These are phyloP conservation scores for Ambastaia sidthimunki DNA, from an alignment of 2,797 vertebrate genomes.

Conservation along the genomic window DNA sequence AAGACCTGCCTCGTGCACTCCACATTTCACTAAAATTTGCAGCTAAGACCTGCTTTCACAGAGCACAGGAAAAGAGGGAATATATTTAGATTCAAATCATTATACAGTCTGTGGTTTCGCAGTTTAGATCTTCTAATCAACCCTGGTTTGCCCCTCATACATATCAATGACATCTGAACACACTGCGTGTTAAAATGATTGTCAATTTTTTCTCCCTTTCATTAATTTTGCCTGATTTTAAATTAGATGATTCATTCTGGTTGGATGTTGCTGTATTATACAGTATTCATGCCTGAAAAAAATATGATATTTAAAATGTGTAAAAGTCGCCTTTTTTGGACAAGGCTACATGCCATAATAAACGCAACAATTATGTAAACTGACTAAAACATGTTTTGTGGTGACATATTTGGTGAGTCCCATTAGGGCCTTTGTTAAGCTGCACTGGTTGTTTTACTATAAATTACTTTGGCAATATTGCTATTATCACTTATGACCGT, in stretches of 20 bases:
- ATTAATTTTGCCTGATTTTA: background rate
- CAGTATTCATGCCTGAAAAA: background rate
- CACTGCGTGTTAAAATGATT: background rate
- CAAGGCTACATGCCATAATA: background rate
- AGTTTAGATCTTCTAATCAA: background rate
- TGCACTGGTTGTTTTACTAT: constrained; percentile 20
- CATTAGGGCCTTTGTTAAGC: background rate
- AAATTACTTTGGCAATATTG: constrained; percentile 24
- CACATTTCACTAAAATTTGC: constrained; percentile 24
- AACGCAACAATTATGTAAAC: background rate
- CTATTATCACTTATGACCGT: background rate
- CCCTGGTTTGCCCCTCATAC: background rate
- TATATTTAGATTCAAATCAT: constrained; percentile 10
- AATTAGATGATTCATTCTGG: constrained; percentile 9
- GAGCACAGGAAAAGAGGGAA: background rate
- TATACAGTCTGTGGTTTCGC: background rate
- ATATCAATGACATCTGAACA: background rate
- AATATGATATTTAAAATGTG: background rate
- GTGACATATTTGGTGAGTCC: background rate
- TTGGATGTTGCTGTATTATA: background rate
- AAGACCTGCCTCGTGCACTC: constrained; percentile 17
- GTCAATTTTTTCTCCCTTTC: background rate
- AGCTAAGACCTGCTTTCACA: constrained; percentile 14
- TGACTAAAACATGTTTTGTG: too few relatives aligned
- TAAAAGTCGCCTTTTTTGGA: background rate